phyloP scores from a whole-genome alignment of 2,797 vertebrate genomes.

The Pelodytes ibericus region DNA sequence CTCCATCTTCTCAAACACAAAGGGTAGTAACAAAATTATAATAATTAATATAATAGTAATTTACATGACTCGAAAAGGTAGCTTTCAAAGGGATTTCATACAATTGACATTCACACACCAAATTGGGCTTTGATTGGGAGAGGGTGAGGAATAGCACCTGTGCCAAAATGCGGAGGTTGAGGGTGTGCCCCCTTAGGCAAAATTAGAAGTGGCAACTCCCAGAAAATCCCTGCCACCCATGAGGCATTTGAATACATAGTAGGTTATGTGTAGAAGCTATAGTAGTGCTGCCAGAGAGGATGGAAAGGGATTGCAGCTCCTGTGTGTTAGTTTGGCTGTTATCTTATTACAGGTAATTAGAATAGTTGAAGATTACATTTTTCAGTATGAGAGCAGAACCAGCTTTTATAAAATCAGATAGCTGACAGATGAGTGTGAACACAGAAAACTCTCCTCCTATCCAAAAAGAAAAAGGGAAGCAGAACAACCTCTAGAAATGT shows the following conservation, averaged over 20 bases:
- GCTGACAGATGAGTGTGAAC: background rate
- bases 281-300: background rate
- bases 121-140: background rate
- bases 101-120: background rate
- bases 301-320: background rate
- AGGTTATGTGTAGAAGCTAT: no score
- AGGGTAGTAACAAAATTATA: background rate
- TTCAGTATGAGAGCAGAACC: conserved; percentile 6
- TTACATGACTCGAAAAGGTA: background rate
- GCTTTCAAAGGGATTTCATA: background rate
- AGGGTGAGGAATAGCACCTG: background rate
- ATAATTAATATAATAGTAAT: background rate
- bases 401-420: background rate
- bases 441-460: background rate
- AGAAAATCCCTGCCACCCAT: background rate
- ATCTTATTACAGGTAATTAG: background rate
- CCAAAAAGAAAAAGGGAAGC: conserved; percentile 21
- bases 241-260: background rate
- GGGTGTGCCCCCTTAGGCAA: conserved; percentile 2
- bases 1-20: background rate
- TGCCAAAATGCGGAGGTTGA: background rate
- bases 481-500: background rate
- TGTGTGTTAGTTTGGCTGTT: conserved; percentile 11
- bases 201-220: background rate
- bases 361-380: conserved; percentile 14